These are phyloP conservation scores for Leptinotarsa juncta DNA, from an alignment of 2,888 invertebrate species.

Conservation along the genomic window DNA sequence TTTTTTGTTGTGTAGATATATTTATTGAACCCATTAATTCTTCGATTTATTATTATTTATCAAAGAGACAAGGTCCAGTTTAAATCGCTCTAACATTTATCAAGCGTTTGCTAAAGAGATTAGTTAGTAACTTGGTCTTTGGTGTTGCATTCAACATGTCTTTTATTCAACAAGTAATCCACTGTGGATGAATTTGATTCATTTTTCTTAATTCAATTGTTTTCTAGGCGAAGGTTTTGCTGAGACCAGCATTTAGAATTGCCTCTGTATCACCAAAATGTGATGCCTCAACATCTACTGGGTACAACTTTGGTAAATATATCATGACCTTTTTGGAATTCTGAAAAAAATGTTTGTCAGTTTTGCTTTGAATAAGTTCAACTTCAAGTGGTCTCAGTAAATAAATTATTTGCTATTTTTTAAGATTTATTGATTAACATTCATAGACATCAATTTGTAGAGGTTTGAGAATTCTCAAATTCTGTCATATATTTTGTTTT, in stretches of 20 bases:
- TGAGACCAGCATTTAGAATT: slow-evolving; percentile 38
- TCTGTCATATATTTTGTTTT: too few species aligned
- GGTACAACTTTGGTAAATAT: slow-evolving; percentile 51
- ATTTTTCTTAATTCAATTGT: slow-evolving; percentile 4
- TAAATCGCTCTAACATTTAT: not conserved
- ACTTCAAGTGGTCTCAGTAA: too few species aligned
- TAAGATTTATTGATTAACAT: too few species aligned
- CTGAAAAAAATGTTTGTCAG: not conserved
- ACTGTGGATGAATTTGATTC: not conserved
- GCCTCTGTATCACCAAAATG: slow-evolving; percentile 39
- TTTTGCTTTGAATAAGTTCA: not conserved
- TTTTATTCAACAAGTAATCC: slow-evolving; percentile 18
- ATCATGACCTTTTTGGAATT: not conserved
- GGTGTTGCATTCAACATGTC: slow-evolving; percentile 15
- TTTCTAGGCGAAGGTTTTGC: slow-evolving; percentile 40
- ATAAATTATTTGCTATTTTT: too few species aligned
- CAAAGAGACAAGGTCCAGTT: not conserved
- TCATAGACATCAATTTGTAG: too few species aligned
- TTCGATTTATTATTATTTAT: not conserved
- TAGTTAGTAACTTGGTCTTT: too few species aligned
- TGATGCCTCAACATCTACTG: slow-evolving; percentile 43
- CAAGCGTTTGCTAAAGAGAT: not conserved
- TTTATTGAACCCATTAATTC: not conserved
- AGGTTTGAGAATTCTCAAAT: too few species aligned
- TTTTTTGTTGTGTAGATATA: not conserved